Conservation (phyloP, 2,113 vertebrate species). For the Ptilorrhoa leucosticta region DNA sequence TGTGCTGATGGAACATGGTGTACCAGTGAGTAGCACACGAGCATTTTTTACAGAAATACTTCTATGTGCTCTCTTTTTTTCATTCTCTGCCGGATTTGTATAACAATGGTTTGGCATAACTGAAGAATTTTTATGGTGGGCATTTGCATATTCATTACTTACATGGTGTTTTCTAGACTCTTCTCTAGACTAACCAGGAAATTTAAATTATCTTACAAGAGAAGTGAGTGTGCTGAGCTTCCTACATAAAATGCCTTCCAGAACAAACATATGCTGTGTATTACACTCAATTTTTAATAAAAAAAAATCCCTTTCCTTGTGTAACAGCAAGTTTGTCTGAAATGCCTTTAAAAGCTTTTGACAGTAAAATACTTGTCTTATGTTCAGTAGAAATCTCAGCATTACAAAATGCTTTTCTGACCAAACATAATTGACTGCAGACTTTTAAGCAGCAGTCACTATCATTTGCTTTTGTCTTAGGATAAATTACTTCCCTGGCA, state of each 20-base stretch:
- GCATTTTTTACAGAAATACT: not conserved
- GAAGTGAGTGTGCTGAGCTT: not conserved
- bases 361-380: not conserved
- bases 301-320: not conserved
- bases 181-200: not conserved
- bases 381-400: not conserved
- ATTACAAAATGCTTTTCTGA: not conserved
- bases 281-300: not conserved
- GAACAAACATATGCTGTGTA: not conserved
- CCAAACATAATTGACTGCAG: not conserved
- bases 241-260: not conserved
- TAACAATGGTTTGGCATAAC: not conserved
- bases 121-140: not conserved
- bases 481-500: not conserved
- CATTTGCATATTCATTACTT: not conserved
- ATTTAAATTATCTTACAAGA: not conserved
- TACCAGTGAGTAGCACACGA: slow-evolving; percentile 81
- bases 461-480: not conserved
- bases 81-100: not conserved
- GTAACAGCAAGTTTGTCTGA: not conserved
- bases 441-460: not conserved
- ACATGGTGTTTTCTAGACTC: not conserved
- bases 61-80: not conserved
- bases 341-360: not conserved
- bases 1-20: slow-evolving; percentile 94